Base-by-base conservation (phyloP, 2,888 invertebrate genomes). In the Halocaridina rubra region DNA sequence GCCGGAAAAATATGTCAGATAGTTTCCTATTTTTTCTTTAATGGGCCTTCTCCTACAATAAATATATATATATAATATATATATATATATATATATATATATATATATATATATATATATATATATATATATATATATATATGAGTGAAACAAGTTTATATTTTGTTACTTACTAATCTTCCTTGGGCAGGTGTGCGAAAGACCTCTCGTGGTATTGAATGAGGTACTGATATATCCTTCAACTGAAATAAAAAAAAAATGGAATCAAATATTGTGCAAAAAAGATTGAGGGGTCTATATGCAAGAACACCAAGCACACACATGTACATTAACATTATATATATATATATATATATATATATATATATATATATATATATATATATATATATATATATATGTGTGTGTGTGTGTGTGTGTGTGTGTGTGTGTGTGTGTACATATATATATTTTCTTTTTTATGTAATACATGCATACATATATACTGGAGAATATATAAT, bases 41-140 rank as follows among this genome's bases (percentile, higher is more conserved):
- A n/a, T 71, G 32, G 13, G 3, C 32, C n/a, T n/a, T n/a, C n/a
- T n/a, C n/a, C n/a, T n/a, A n/a, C n/a, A n/a, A 71, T 71, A 2
- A n/a, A 29, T 71, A 13, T 30, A n/a, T 71, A 0, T 30, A 19
- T 33, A 33, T 33, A 1, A 30, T 13, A 13, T 71, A 27, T 30
- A 71, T 71, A 71, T 71, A 71, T 71, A 71, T 71, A 71, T 72
- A 33, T 33, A 72, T 72, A 72, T 72, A 72, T 72, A 72, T 72
- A 72, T 72, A 72, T 72, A 72, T 72, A 72, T 72, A 72, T 72
- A 72, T 72, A 72, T 72, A 72, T 72, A 72, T 72, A 72, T 72
- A 72, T 72, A 72, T 72, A 72, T 72, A 32, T 39, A 33, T 72
- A 33, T 39, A 32, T 33, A 72, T 33, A 72, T 72, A 72, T 72